Percentiles rank a stretch among this genome's conserved stretches.
These are phyloP conservation scores for Xanthia icteritia DNA, from an alignment of 2,888 invertebrate species.

Conservation along the genomic window DNA sequence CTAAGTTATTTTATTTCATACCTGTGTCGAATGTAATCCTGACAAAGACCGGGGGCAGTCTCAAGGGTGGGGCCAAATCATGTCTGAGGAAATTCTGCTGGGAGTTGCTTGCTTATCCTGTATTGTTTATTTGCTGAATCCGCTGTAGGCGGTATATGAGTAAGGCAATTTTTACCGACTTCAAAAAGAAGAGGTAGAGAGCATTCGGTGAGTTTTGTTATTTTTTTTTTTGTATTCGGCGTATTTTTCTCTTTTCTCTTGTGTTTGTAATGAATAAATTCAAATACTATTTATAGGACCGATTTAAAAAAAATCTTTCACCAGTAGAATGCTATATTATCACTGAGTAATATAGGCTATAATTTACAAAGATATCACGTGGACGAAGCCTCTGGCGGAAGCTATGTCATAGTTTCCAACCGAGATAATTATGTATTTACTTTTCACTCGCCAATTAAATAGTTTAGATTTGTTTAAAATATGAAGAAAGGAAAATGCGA, in stretches of 20 bases:
- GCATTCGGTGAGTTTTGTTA: not conserved
- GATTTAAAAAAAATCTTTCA: too few relatives aligned
- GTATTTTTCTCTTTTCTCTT: not conserved
- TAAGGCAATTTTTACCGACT: not conserved
- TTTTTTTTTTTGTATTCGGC: not conserved
- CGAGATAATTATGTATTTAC: too few relatives aligned
- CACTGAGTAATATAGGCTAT: too few relatives aligned
- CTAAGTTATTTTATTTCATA: conserved; percentile 58
- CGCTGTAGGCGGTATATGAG: not conserved
- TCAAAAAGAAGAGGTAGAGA: not conserved
- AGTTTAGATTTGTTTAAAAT: too few relatives aligned
- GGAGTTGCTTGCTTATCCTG: conserved; percentile 43
- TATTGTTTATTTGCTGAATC: conserved; percentile 20
- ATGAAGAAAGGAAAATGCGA: too few relatives aligned
- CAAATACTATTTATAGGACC: too few relatives aligned
- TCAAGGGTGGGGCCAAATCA: conserved; percentile 49
- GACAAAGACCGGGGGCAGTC: conserved; percentile 41
- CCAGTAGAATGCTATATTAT: too few relatives aligned
- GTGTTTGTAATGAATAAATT: not conserved
- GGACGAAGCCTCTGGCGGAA: too few relatives aligned
- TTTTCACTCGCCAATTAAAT: too few relatives aligned
- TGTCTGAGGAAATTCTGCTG: conserved; percentile 57
- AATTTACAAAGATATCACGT: too few relatives aligned
- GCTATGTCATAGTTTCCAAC: too few relatives aligned
- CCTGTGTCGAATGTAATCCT: conserved; percentile 49